Evolutionary conservation across 2,797 vertebrate genomes (phyloP).

Genomic region (Buphagus erythrorhynchus): DNA sequence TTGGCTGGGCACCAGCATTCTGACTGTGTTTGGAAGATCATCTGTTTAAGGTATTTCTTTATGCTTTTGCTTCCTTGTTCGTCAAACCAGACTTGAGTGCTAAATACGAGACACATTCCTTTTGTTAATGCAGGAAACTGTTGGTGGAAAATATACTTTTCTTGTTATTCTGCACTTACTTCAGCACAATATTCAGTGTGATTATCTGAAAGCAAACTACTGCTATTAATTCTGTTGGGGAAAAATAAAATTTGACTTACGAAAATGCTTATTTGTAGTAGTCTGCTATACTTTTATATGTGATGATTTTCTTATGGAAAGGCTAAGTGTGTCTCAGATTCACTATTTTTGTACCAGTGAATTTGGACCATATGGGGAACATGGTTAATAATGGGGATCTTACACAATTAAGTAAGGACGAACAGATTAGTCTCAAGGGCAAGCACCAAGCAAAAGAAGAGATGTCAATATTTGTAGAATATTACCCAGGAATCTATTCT

Average conservation of each 20-base stretch:
- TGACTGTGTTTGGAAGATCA: background rate
- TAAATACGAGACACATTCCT: background rate
- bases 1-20: background rate
- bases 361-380: background rate
- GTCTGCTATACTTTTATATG: background rate
- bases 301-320: background rate
- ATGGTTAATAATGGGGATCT: background rate
- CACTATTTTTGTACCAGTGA: background rate
- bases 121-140: background rate
- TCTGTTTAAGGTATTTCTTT: background rate
- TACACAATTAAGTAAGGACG: background rate
- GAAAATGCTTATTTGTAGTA: background rate
- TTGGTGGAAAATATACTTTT: background rate
- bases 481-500: background rate
- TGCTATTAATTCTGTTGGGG: background rate
- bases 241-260: background rate
- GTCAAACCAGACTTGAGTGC: accelerated
- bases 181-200: background rate
- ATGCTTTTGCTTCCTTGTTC: background rate
- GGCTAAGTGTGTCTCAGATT: background rate
- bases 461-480: background rate
- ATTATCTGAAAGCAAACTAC: background rate
- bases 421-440: background rate
- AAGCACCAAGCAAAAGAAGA: background rate
- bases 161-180: background rate